Conservation (phyloP, 2,113 vertebrate genomes). For the Tachysurus vachellii region DNA sequence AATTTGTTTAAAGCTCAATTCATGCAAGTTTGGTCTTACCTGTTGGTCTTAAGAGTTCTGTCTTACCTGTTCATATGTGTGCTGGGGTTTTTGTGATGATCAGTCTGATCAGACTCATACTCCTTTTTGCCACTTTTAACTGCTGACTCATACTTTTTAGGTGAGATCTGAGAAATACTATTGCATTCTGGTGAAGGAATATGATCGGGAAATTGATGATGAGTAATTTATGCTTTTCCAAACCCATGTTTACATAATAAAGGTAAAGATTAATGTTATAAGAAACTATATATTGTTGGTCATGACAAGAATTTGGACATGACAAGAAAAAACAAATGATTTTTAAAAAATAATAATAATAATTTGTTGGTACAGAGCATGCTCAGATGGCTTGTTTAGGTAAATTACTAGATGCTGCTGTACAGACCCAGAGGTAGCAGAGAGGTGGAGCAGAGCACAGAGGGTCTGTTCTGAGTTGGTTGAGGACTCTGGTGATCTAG, state of each 20-base stretch:
- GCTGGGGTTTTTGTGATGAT: slow-evolving; percentile 15
- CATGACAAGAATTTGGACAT: not conserved
- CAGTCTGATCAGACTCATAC: not conserved
- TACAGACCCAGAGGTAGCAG: slow-evolving; percentile 51
- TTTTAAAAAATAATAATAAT: no score
- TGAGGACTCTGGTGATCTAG: slow-evolving; percentile 32
- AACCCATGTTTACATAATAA: not conserved
- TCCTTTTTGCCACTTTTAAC: slow-evolving; percentile 23
- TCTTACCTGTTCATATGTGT: slow-evolving; percentile 36
- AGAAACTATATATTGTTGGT: not conserved
- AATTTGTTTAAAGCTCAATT: not conserved
- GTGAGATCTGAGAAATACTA: not conserved
- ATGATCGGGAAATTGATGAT: not conserved
- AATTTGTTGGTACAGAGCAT: not conserved
- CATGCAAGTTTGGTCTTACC: slow-evolving; percentile 27
- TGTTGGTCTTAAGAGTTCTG: no score
- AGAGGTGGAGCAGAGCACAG: slow-evolving; percentile 66
- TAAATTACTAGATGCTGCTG: not conserved
- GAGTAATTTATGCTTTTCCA: not conserved
- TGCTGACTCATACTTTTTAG: slow-evolving; percentile 30
- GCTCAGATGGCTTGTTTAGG: not conserved
- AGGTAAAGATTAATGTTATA: not conserved
- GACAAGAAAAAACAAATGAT: no score
- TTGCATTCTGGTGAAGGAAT: not conserved
- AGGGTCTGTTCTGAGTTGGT: slow-evolving; percentile 65